These are phyloP conservation scores for Zonitis immaculata DNA, from an alignment of 2,888 invertebrate genomes.

Conservation along the genomic window DNA sequence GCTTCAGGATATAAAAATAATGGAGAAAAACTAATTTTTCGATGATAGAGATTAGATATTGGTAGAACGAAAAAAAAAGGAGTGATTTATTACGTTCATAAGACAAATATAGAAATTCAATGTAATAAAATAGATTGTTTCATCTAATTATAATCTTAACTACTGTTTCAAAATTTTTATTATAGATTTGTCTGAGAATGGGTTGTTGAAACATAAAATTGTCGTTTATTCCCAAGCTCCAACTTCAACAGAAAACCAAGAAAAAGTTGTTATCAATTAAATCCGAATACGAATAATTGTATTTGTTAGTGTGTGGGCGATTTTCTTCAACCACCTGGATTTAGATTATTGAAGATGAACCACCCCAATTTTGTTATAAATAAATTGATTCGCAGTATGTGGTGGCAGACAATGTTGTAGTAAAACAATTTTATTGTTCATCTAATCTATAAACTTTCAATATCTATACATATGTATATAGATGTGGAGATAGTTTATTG, in stretches of 20 bases:
- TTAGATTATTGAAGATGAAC: background rate
- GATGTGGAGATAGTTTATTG: conserved; percentile 24
- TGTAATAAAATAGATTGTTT: background rate
- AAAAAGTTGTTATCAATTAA: too few species aligned
- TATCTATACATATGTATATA: too few species aligned
- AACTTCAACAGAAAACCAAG: background rate
- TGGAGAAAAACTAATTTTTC: background rate
- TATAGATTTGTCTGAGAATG: too few species aligned
- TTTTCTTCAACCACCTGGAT: background rate
- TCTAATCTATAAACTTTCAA: conserved; percentile 8
- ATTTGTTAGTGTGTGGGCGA: background rate
- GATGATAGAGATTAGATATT: background rate
- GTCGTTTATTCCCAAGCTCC: background rate
- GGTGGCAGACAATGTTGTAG: conserved; percentile 16
- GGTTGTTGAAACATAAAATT: background rate
- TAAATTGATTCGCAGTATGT: conserved; percentile 4
- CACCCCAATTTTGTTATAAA: background rate
- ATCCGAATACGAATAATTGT: too few species aligned
- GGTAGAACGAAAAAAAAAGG: background rate
- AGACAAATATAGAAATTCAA: conserved; percentile 5
- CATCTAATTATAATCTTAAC: conserved; percentile 14
- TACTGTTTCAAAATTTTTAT: conserved; percentile 14
- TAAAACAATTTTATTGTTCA: conserved; percentile 19
- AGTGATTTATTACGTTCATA: background rate
- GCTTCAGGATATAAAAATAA: background rate